Evolutionary conservation across 2,797 vertebrate species (phyloP), one percentile per base, ranked within the genome.

Genomic region (Chiloscyllium punctatum): DNA sequence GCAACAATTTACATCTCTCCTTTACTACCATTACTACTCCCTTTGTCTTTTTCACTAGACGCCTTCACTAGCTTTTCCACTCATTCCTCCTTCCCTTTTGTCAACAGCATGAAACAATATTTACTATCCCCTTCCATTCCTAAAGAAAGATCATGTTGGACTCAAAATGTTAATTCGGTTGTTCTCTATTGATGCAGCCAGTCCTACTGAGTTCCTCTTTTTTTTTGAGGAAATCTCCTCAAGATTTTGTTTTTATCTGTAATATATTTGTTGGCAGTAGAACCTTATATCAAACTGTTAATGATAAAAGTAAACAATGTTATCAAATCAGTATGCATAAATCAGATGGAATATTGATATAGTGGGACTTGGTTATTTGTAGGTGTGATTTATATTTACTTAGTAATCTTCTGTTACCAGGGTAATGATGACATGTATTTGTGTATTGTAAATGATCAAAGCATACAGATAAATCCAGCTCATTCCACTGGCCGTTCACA

Each of bases 341-440:
- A 57, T 90, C 33, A 33, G 53, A 1, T 18, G 53, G 57, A 0
- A 21, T 27, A 57, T 91, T 90, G 51, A 90, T 4, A 90, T 57
- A 62, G 30, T 92, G n/a, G 13, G 57, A 33, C 27, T 90, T 90
- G n/a, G 66, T 48, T 84, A 48, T 42, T 30, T 84, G 37, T 42
- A 84, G 6, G 5, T 82, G 15, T 82, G 37, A 91, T 91, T 37
- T 69, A 42, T 68, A 69, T 69, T 37, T 69, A 92, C 21, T 92
- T 37, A 69, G 68, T 30, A 92, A 69, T 92, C 66, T 68, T 92
- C 90, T 92, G 57, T 96, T 97, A 25, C 13, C 95, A 99, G 98
- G 98, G 98, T 94, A 97, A 97, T 21, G 98, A 99, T 96, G 98
- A 99, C 77, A 97, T 97, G 0, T 99, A 99, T 96, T 1, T 99